Conservation (phyloP, 2,113 vertebrate species). For the Corydoras maculifer region DNA sequence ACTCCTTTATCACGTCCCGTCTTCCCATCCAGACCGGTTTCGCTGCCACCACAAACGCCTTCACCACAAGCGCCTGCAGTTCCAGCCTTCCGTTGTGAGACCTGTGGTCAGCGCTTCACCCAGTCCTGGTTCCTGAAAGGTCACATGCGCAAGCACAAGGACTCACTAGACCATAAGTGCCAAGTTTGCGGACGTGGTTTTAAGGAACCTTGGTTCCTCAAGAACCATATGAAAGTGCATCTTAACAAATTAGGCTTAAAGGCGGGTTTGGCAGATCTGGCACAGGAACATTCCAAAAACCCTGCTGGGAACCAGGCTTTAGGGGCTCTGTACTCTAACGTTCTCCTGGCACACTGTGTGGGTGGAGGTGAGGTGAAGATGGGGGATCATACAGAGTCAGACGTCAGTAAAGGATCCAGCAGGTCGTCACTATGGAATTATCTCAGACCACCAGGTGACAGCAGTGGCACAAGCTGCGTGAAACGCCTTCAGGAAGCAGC, state of each 20-base stretch:
- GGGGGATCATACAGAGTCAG: slow-evolving; percentile 46
- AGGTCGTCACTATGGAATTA: slow-evolving; percentile 71
- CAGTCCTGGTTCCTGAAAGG: slow-evolving; percentile 93
- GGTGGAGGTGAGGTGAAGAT: slow-evolving; percentile 34
- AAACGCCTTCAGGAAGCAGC: slow-evolving; percentile 78
- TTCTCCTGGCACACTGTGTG: slow-evolving; percentile 66
- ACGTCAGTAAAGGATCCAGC: slow-evolving; percentile 54
- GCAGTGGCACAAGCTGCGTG: slow-evolving; percentile 75
- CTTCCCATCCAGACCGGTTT: slow-evolving; percentile 26
- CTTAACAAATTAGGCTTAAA: slow-evolving; percentile 82
- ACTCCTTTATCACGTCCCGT: slow-evolving; percentile 48
- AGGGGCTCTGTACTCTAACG: slow-evolving; percentile 77
- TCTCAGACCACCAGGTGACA: slow-evolving; percentile 68
- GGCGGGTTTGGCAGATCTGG: slow-evolving; percentile 51
- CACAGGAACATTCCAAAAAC: slow-evolving; percentile 50
- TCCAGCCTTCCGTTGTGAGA: slow-evolving; percentile 80
- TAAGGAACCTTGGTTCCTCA: slow-evolving; percentile 92
- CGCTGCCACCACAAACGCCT: slow-evolving; percentile 42
- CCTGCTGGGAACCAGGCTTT: slow-evolving; percentile 63
- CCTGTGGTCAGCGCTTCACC: slow-evolving; percentile 85
- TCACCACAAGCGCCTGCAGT: slow-evolving; percentile 55
- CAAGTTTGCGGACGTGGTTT: slow-evolving; percentile 88
- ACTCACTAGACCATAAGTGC: slow-evolving; percentile 87
- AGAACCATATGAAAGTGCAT: slow-evolving; percentile 95
- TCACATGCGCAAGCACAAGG: slow-evolving; percentile 93